A percentile compares a stretch with the other conserved stretches of the same genome.
Evolutionary conservation across 2,797 vertebrate species (phyloP).

Genomic region (Peromyscus attwateri): DNA sequence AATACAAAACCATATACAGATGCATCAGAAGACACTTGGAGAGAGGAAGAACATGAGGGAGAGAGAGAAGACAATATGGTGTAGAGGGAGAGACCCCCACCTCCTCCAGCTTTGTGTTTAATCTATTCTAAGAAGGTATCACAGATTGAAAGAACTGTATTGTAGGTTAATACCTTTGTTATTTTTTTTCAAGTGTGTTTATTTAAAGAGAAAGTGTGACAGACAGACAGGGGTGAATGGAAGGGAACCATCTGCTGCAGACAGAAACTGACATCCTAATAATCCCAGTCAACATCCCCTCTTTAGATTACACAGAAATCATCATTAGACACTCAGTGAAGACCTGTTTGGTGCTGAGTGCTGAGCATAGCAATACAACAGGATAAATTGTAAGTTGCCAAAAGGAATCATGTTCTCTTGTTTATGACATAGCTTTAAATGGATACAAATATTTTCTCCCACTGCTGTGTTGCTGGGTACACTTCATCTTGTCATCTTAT

Average conservation of each 20-base stretch:
- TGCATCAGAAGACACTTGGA: neutral
- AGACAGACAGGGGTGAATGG: neutral
- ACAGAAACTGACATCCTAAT: neutral
- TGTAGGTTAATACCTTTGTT: neutral
- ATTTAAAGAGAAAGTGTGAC: neutral
- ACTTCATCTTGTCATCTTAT: neutral
- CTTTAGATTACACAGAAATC: neutral
- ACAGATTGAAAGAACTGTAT: neutral
- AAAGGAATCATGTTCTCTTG: constrained; percentile 17
- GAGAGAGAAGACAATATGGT: neutral
- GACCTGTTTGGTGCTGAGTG: neutral
- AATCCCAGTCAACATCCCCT: neutral
- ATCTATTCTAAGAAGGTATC: neutral
- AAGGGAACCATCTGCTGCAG: neutral
- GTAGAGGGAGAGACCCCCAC: neutral
- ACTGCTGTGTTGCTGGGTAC: neutral
- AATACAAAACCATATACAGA: neutral
- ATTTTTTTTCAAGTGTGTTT: constrained; percentile 1
- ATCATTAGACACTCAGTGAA: neutral
- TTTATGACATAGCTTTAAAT: constrained; percentile 36
- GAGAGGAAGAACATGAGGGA: neutral
- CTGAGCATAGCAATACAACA: neutral
- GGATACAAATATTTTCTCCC: neutral
- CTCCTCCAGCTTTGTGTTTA: neutral
- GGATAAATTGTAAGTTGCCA: neutral